Percentiles rank a stretch among this genome's conserved stretches.
These are phyloP conservation scores for Holothuria glaberrima DNA, from an alignment of 35 echinoderm and acorn worm species.

Conservation along the genomic window DNA sequence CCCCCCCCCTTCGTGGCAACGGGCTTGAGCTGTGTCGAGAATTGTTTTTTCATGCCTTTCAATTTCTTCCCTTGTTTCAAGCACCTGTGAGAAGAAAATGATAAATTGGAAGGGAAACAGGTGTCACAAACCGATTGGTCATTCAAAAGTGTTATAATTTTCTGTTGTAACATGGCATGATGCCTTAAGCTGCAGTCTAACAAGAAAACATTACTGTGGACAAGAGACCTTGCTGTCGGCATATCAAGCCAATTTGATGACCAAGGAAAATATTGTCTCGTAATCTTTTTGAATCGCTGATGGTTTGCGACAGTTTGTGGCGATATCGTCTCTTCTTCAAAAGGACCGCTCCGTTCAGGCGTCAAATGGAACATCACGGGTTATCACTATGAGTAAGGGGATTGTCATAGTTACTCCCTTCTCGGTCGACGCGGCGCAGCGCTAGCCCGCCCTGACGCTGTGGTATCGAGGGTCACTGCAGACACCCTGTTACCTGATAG, in stretches of 20 bases:
- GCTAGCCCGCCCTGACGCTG: constrained; percentile 38
- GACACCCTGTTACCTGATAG: neutral
- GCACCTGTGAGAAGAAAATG: too few species aligned
- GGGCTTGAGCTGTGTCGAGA: too few species aligned
- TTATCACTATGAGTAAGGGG: neutral
- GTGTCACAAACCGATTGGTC: too few species aligned
- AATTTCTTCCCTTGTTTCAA: too few species aligned
- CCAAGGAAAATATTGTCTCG: constrained; percentile 38
- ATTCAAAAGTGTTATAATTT: too few species aligned
- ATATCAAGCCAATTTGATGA: constrained; percentile 21
- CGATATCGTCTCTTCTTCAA: constrained; percentile 16
- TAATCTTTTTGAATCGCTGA: neutral
- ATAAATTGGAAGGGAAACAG: too few species aligned
- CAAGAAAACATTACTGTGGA: neutral
- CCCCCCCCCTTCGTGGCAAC: too few species aligned
- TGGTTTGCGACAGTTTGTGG: constrained; percentile 1
- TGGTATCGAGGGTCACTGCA: neutral
- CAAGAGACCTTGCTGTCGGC: constrained; percentile 30
- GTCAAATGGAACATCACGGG: neutral
- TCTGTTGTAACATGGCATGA: too few species aligned
- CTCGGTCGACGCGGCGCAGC: constrained; percentile 11
- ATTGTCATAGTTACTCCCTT: neutral
- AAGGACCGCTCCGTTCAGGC: neutral
- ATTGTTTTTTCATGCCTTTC: too few species aligned
- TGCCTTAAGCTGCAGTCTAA: neutral